Base-by-base conservation (phyloP, 2,797 vertebrate species). In the Triplophysa yarkandensis region DNA sequence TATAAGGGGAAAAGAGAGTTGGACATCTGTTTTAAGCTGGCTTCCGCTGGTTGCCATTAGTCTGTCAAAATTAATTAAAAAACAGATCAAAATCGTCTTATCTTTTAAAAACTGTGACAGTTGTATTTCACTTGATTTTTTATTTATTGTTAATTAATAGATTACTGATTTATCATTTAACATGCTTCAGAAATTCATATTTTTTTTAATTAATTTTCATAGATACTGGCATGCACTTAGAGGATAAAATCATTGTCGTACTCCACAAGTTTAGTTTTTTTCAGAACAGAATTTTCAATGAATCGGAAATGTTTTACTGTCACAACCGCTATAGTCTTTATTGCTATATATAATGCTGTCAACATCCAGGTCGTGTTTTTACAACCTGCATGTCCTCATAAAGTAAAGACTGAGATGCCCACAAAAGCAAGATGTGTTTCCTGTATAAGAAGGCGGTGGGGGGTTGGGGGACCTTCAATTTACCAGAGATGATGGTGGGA, bases 401-500 rank as follows among this genome's bases (percentile, higher is more conserved):
- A 1, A 30, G 23, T 54, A 32, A 32, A 73, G 55, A 39, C 32
- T 72, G 17, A 48, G 41, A 64, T 43, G 61, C 71, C 68, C 54
- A 70, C 68, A 73, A 64, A 25, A 41, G 34, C 69, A 73, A 41
- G 8, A 41, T 1, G 10, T 25, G 21, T 39, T 73, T 73, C 71
- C 71, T 73, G 71, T 73, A 30, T n/a, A 11, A 72, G 23, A 6
- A 52, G 70, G 25, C 34, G 25, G 36, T 14, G 36, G 36, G 36
- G 36, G 36, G 10, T 39, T 39, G 36, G 41, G 60, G 71, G 36
- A 46, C 19, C 13, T 28, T 30, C 10, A 71, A 54, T 44, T 72
- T 72, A 72, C 46, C 70, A 72, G 58, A 72, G 19, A 72, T 72
- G 60, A 43, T 41, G 46, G 70, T 73, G 70, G 70, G 70, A 73